phyloP scores from a whole-genome alignment of 2,888 invertebrate species.

The Lissonota sp. region DNA sequence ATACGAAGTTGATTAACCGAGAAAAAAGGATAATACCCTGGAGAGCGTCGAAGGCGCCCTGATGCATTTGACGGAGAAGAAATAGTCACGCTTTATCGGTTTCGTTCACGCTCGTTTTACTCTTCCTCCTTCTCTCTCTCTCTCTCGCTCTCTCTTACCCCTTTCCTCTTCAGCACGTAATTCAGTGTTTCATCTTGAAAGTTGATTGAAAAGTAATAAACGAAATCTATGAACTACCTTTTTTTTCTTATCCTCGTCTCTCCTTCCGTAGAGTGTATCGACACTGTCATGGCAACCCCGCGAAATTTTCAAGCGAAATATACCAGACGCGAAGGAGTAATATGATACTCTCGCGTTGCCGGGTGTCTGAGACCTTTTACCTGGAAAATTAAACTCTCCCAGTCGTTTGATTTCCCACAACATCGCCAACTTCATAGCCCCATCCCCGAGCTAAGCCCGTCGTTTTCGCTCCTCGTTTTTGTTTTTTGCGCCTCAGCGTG shows the following conservation, averaged over 20 bases:
- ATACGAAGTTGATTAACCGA: slow-evolving; percentile 55
- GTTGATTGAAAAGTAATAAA: slow-evolving; percentile 69
- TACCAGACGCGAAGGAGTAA: slow-evolving; percentile 35
- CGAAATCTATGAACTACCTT: slow-evolving; percentile 60
- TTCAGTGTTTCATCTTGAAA: slow-evolving; percentile 40
- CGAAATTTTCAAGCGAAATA: slow-evolving; percentile 40
- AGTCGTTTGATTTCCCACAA: slow-evolving; percentile 67
- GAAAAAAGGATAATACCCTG: slow-evolving; percentile 39
- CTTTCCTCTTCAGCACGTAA: slow-evolving; percentile 1
- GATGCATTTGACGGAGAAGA: slow-evolving; percentile 43
- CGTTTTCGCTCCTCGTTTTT: background rate
- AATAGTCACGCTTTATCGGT: slow-evolving; percentile 40
- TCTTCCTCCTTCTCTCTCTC: slow-evolving; percentile 22
- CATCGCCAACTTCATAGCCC: slow-evolving; percentile 40
- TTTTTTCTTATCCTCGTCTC: slow-evolving; percentile 19
- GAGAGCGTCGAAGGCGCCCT: slow-evolving; percentile 5
- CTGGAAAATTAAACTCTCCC: slow-evolving; percentile 64
- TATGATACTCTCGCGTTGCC: slow-evolving; percentile 41
- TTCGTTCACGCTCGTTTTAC: slow-evolving; percentile 28
- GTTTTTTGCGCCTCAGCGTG: background rate
- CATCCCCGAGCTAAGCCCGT: background rate
- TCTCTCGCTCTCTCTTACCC: slow-evolving; percentile 28
- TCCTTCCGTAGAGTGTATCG: slow-evolving; percentile 11
- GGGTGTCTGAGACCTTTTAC: slow-evolving; percentile 52
- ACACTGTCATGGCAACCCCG: slow-evolving; percentile 20